Percentiles rank a stretch among this genome's conserved stretches.
Conservation (phyloP, 2,888 invertebrate species). For the Synanthedon vespiformis region DNA sequence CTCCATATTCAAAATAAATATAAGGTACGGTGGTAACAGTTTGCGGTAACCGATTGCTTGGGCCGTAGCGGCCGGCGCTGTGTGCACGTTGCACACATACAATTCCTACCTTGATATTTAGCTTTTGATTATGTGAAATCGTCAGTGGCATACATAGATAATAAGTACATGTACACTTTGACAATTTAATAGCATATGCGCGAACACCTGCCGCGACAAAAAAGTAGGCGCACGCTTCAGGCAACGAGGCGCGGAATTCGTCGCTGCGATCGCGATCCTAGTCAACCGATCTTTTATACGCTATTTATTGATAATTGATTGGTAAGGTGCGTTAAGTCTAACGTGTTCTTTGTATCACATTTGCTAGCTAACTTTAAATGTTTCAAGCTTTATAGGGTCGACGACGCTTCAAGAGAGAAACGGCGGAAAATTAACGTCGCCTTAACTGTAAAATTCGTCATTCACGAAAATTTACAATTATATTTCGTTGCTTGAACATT, state of each 20-base stretch:
- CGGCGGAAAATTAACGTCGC: no score
- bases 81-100: slow-evolving; percentile 9
- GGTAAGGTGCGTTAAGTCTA: slow-evolving; percentile 55
- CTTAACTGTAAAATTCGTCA: no score
- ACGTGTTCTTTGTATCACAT: slow-evolving; percentile 13
- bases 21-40: slow-evolving; percentile 22
- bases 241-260: slow-evolving; percentile 63
- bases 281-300: slow-evolving; percentile 46
- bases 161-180: slow-evolving; percentile 56
- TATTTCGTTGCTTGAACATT: no score
- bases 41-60: slow-evolving; percentile 25
- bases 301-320: slow-evolving; percentile 68
- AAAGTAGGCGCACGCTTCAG: slow-evolving; percentile 63
- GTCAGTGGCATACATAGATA: slow-evolving; percentile 38
- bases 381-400: neutral
- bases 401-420: no score
- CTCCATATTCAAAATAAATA: slow-evolving; percentile 18
- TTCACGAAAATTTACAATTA: no score
- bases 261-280: slow-evolving; percentile 49
- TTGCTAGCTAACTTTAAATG: slow-evolving; percentile 13
- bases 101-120: slow-evolving; percentile 14
- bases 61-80: slow-evolving; percentile 9
- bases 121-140: slow-evolving; percentile 55
- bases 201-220: slow-evolving; percentile 65
- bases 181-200: slow-evolving; percentile 70